phyloP scores from a whole-genome alignment of 2,888 invertebrate species.

The Stegophylla sp. region DNA sequence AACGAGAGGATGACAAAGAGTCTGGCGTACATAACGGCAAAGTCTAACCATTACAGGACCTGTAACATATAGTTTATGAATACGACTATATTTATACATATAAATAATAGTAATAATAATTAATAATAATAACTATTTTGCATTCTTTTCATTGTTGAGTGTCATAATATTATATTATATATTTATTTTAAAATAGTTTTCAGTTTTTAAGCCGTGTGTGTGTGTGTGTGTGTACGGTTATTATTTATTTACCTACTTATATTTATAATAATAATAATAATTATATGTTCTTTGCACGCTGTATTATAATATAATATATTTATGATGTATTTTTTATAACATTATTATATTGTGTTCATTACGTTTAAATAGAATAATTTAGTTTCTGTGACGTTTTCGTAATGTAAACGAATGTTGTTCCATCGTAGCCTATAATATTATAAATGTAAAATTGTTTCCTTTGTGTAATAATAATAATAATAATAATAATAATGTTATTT shows the following conservation, averaged over 20 bases:
- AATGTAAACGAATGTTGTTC: neutral
- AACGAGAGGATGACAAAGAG: slow-evolving; percentile 72
- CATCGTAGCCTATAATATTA: too few relatives aligned
- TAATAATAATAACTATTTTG: neutral
- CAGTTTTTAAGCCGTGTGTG: slow-evolving; percentile 13
- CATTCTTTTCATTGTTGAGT: slow-evolving; percentile 14
- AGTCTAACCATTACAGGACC: slow-evolving; percentile 71
- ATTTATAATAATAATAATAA: too few relatives aligned
- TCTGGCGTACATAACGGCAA: slow-evolving; percentile 70
- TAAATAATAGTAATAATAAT: too few relatives aligned
- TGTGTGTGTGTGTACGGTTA: too few relatives aligned
- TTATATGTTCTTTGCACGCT: slow-evolving; percentile 11
- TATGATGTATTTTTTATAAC: slow-evolving; percentile 23
- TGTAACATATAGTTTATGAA: slow-evolving; percentile 64
- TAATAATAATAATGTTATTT: too few relatives aligned
- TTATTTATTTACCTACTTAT: slow-evolving; percentile 26
- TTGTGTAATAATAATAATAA: too few relatives aligned
- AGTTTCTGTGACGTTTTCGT: slow-evolving; percentile 16
- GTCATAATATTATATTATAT: slow-evolving; percentile 26
- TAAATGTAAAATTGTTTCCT: too few relatives aligned
- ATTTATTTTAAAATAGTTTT: slow-evolving; percentile 16
- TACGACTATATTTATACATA: neutral
- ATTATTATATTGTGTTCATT: slow-evolving; percentile 55
- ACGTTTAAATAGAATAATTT: slow-evolving; percentile 35
- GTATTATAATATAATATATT: slow-evolving; percentile 23